Percentiles rank a stretch among this genome's conserved stretches.
phyloP scores from a whole-genome alignment of 2,888 invertebrate genomes.

The Hyposoter didymator region DNA sequence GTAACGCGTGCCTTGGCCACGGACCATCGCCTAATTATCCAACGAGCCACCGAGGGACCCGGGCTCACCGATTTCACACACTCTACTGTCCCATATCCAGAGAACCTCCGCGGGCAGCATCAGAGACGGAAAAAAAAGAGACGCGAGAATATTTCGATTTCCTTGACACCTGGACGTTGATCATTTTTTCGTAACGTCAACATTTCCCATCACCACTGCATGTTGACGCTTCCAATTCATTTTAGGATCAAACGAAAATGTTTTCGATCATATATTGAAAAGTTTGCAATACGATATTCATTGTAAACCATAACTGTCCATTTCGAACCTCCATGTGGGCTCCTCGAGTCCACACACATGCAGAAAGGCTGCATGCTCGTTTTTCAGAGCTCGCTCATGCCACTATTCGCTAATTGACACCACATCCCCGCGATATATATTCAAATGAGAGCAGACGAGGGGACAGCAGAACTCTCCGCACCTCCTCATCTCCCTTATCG shows the following conservation, averaged over 20 bases:
- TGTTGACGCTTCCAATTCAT: not conserved
- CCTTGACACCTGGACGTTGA: not conserved
- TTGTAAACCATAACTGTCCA: not conserved
- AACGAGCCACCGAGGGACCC: slow-evolving; percentile 62
- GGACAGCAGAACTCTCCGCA: slow-evolving; percentile 14
- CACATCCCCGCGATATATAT: slow-evolving; percentile 65
- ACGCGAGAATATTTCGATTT: not conserved
- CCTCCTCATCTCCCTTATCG: slow-evolving; percentile 29
- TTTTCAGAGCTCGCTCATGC: slow-evolving; percentile 42
- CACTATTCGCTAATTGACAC: slow-evolving; percentile 74
- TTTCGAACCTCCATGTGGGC: not conserved
- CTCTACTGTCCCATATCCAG: slow-evolving; percentile 25
- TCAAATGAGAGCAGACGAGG: slow-evolving; percentile 61
- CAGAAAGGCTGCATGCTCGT: slow-evolving; percentile 45
- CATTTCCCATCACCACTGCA: no score
- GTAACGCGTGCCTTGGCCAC: slow-evolving; percentile 56
- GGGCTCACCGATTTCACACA: slow-evolving; percentile 16
- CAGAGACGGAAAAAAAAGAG: not conserved
- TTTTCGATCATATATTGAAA: not conserved
- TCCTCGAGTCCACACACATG: slow-evolving; percentile 31
- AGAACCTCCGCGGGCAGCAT: not conserved
- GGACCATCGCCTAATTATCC: slow-evolving; percentile 71
- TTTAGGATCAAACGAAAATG: not conserved
- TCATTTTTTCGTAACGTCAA: no score
- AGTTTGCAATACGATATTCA: not conserved